Evolutionary conservation across 1,140 invertebrate species (phyloP).

Genomic region (Schlechtendalia chinensis): DNA sequence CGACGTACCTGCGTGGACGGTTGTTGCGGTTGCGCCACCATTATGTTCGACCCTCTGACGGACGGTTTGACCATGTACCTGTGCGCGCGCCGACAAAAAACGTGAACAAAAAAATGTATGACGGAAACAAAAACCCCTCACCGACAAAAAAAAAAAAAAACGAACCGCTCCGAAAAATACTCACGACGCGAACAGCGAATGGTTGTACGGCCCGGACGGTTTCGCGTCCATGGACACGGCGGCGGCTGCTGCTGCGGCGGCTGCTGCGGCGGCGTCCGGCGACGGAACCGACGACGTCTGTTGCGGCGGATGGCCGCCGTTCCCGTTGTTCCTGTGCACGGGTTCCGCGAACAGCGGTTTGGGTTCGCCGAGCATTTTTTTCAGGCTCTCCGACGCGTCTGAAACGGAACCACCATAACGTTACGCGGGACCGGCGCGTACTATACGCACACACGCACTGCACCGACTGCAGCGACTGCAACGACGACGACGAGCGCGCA

Average conservation of each 20-base stretch:
- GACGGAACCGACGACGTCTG: background rate
- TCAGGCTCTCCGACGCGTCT: conserved; percentile 44
- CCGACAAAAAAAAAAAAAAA: no score
- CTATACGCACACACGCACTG: background rate
- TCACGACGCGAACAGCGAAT: conserved; percentile 37
- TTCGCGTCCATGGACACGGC: conserved; percentile 39
- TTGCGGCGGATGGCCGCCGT: background rate
- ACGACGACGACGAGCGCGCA: background rate
- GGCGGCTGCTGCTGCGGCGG: background rate
- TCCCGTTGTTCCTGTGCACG: conserved; percentile 22
- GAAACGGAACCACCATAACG: background rate
- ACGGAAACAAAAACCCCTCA: no score
- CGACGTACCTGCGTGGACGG: background rate
- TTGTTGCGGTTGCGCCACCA: background rate
- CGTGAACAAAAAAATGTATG: no score
- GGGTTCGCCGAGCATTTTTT: conserved; percentile 32
- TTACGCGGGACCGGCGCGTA: background rate
- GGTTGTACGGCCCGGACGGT: conserved; percentile 43
- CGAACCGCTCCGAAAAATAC: background rate
- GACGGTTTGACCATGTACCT: conserved; percentile 48
- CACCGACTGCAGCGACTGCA: background rate
- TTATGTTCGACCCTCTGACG: conserved; percentile 39
- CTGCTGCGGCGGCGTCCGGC: conserved; percentile 11
- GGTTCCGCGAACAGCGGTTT: conserved; percentile 40
- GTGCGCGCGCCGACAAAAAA: background rate